Percentiles rank a stretch among this genome's conserved stretches.
Evolutionary conservation across 1,140 invertebrate species (phyloP).

Genomic region (Drosophila baimaii): DNA sequence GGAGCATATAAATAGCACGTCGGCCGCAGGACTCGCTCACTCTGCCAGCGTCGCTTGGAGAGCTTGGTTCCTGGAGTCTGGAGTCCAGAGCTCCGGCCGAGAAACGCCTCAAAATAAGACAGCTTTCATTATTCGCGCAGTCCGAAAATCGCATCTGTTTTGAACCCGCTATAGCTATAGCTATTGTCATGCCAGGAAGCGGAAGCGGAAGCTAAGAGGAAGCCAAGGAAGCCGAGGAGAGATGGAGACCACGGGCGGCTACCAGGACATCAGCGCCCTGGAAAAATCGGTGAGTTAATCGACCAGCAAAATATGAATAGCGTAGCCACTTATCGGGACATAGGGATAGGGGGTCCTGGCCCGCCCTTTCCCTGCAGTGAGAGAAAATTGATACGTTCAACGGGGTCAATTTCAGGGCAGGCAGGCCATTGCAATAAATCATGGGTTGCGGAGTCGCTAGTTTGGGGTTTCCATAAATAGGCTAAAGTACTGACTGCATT

Average conservation of each 20-base stretch:
- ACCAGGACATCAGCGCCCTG: conserved; percentile 78
- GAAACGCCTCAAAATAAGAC: conserved; percentile 31
- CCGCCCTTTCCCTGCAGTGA: conserved; percentile 16
- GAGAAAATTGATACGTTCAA: conserved; percentile 30
- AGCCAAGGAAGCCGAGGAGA: conserved; percentile 9
- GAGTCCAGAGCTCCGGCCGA: conserved; percentile 37
- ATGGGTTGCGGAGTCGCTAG: background rate
- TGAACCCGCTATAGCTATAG: background rate
- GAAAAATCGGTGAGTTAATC: conserved; percentile 79
- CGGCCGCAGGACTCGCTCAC: conserved; percentile 60
- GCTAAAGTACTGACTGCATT: no score
- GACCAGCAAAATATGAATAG: conserved; percentile 33
- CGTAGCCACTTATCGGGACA: conserved; percentile 13
- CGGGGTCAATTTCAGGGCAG: conserved; percentile 29
- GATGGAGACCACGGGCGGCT: conserved; percentile 63
- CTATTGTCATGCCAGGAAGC: conserved; percentile 24
- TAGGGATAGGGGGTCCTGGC: background rate
- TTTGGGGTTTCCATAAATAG: conserved; percentile 12
- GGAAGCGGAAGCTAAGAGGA: conserved; percentile 7
- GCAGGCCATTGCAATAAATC: conserved; percentile 27
- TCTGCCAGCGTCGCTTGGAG: conserved; percentile 47
- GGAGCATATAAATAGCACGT: conserved; percentile 70
- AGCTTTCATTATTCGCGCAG: conserved; percentile 34
- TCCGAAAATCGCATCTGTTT: conserved; percentile 4
- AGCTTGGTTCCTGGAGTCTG: conserved; percentile 44